These are phyloP conservation scores for Cheilosia impressa DNA, from an alignment of 2,888 invertebrate genomes.

Conservation along the genomic window DNA sequence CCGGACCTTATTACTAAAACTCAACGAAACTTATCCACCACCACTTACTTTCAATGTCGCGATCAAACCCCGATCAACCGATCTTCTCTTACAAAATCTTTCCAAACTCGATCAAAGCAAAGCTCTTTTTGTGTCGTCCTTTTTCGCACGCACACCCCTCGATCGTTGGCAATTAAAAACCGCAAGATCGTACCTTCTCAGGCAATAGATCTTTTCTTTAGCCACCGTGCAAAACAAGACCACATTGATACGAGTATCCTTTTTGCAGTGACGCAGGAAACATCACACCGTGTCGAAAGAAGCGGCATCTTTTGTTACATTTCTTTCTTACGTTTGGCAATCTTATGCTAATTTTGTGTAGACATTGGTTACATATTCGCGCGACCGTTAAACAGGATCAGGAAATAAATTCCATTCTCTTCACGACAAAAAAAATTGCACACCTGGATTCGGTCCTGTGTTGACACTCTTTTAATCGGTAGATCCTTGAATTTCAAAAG, in stretches of 20 bases:
- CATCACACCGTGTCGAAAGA: constrained; percentile 3
- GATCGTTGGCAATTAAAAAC: constrained; percentile 5
- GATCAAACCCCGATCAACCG: too few species aligned
- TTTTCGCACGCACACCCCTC: neutral
- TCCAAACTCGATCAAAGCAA: neutral
- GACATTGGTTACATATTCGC: constrained; percentile 43
- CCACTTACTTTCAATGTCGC: too few species aligned
- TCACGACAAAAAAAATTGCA: constrained; percentile 36
- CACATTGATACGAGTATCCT: constrained; percentile 8
- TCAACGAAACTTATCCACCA: too few species aligned
- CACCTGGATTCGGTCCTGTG: constrained; percentile 55
- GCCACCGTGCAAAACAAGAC: constrained; percentile 10
- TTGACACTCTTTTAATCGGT: constrained; percentile 49
- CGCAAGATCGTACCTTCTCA: neutral
- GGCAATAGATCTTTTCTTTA: constrained; percentile 10
- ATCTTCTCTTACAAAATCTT: too few species aligned
- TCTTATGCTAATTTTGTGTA: neutral
- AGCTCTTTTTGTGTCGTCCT: neutral
- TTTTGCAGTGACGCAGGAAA: neutral
- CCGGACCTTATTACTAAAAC: too few species aligned
- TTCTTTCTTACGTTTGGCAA: constrained; percentile 8
- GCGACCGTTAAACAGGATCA: constrained; percentile 48
- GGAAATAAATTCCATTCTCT: constrained; percentile 13
- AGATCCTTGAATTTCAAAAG: constrained; percentile 37
- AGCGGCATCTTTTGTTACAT: constrained; percentile 15